Evolutionary conservation across 2,888 invertebrate genomes (phyloP), one percentile per base, ranked within the genome.

Genomic region (Agrotis clavis): DNA sequence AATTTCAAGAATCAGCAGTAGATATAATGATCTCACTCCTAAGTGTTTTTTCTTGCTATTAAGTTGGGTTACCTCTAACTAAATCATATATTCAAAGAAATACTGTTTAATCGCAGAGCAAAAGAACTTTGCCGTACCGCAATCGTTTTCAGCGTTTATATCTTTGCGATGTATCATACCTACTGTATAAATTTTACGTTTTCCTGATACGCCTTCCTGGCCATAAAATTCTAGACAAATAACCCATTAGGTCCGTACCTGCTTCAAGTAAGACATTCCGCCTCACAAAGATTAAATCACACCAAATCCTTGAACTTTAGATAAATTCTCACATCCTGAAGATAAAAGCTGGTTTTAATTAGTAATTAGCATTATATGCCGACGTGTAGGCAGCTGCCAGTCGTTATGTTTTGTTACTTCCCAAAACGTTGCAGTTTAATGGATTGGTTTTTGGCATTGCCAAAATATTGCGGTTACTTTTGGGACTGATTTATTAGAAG

Each of bases 251-350:
- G 35, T 18, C 45, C 35, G n/a, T 53, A 77, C 35, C 51, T 25
- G 25, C 25, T 53, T 9, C n/a, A n/a, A n/a, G 48, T 51, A 60
- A 62, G 45, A 62, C 19, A 69, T 57, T 57, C 72, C 61, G 53
- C 56, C 11, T 50, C 18, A 30, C 18, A 65, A 50, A 81, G 74
- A 83, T 83, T 74, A 83, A 35, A 84, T 85, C 81, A 66, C 35
- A 64, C 70, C 18, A 25, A 25, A 60, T 19, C 84, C 84, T 86
- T 84, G 84, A 84, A 83, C 84, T 84, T 83, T 86, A 68, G 51
- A 66, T 56, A 69, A 63, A 21, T 53, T 50, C 64, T 67, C 62
- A 80, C 56, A 84, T 72, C 73, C 73, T 71, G 73, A 41, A 67
- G 57, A 64, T 69, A 79, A 61, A 57, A 64, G 41, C 71, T 50